Conservation (phyloP, 2,113 vertebrate species). For the Myxocyprinus asiaticus region DNA sequence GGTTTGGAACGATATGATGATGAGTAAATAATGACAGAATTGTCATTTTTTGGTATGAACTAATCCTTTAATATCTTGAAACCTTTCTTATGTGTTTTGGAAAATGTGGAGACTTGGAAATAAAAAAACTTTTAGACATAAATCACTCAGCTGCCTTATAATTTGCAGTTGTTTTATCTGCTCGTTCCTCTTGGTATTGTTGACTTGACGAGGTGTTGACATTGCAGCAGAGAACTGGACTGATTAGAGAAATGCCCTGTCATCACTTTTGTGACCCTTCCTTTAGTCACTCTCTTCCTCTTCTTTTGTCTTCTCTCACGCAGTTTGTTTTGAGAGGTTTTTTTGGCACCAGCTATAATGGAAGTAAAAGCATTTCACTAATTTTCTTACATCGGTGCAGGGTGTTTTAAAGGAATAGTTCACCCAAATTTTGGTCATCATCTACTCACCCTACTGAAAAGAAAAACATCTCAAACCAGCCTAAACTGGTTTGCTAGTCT, state of each 20-base stretch:
- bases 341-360: constrained; percentile 36
- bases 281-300: constrained; percentile 37
- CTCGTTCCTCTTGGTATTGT: constrained; percentile 1
- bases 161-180: background rate
- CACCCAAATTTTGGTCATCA: background rate
- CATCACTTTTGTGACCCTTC: constrained; percentile 30
- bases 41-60: too few relatives aligned
- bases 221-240: constrained; percentile 11
- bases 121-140: background rate
- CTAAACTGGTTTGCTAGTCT: background rate
- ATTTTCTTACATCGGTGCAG: background rate
- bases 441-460: background rate
- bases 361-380: constrained; percentile 18
- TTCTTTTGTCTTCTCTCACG: constrained; percentile 37
- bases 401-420: background rate
- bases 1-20: background rate
- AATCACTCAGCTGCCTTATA: background rate
- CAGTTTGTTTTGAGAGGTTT: constrained; percentile 41
- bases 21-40: background rate
- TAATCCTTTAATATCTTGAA: background rate
- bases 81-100: background rate
- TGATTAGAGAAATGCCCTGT: constrained; percentile 36
- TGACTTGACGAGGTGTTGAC: constrained; percentile 12
- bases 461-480: background rate
- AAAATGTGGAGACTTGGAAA: background rate